Conservation (phyloP, 23 tunicate species). For the Trididemnum nubilum region DNA sequence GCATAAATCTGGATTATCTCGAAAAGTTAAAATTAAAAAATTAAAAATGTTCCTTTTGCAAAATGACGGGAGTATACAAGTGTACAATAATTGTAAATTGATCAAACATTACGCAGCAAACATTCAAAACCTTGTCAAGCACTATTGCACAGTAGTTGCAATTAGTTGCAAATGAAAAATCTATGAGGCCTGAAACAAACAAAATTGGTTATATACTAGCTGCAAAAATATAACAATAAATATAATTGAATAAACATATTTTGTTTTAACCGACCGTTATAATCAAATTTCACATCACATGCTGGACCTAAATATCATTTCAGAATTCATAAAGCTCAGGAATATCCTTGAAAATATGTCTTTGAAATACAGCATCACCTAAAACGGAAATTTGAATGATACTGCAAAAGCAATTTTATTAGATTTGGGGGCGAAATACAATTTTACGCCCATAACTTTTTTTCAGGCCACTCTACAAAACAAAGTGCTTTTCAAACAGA, state of each 20-base stretch:
- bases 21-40: too few relatives aligned
- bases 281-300: neutral
- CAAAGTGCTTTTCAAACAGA: slow-evolving; percentile 7
- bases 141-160: neutral
- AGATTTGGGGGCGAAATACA: neutral
- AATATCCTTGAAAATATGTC: neutral
- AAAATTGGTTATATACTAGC: neutral
- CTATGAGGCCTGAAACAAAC: neutral
- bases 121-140: neutral
- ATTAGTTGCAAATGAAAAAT: neutral
- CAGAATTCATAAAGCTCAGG: neutral
- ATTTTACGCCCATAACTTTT: neutral
- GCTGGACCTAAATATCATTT: neutral
- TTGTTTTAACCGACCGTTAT: neutral
- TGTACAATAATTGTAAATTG: too few relatives aligned
- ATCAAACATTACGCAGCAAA: neutral
- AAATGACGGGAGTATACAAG: too few relatives aligned
- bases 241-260: neutral
- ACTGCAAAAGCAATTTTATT: neutral
- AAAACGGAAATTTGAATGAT: neutral
- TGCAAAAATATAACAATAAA: neutral
- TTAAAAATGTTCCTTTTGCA: too few relatives aligned
- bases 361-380: neutral
- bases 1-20: too few relatives aligned
- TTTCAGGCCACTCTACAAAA: neutral